phyloP scores from a whole-genome alignment of 2,113 vertebrate genomes.

The Coryphaenoides rupestris region DNA sequence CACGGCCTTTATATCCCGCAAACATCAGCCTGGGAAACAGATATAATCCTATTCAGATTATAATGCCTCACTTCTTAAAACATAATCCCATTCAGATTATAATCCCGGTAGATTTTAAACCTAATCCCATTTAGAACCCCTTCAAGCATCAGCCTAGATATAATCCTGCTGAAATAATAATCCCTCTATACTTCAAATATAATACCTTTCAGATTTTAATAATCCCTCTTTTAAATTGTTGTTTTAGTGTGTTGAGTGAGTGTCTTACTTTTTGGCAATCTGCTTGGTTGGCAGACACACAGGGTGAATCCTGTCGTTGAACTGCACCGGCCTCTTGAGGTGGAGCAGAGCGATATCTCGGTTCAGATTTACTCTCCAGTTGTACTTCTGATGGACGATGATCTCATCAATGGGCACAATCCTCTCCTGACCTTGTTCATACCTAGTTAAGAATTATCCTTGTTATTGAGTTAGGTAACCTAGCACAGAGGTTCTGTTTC shows the following conservation, averaged over 20 bases:
- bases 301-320: slow-evolving; percentile 80
- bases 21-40: slow-evolving; percentile 76
- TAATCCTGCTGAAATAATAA: too few species aligned
- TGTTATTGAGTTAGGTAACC: neutral
- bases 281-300: slow-evolving; percentile 85
- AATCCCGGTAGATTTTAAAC: too few species aligned
- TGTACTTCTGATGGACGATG: slow-evolving; percentile 88
- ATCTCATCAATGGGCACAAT: slow-evolving; percentile 85
- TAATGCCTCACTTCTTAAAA: too few species aligned
- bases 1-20: slow-evolving; percentile 81
- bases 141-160: too few species aligned
- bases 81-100: neutral
- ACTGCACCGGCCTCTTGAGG: slow-evolving; percentile 75
- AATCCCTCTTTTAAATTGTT: too few species aligned
- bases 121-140: too few species aligned
- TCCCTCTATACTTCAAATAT: too few species aligned
- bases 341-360: slow-evolving; percentile 91
- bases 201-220: too few species aligned
- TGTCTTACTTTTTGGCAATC: slow-evolving; percentile 73
- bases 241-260: too few species aligned
- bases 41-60: too few species aligned
- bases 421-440: slow-evolving; percentile 79
- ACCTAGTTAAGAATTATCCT: slow-evolving; percentile 64
- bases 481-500: too few species aligned
- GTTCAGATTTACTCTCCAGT: slow-evolving; percentile 92